Conservation (phyloP, 2,797 vertebrate species). For the Erithacus rubecula region DNA sequence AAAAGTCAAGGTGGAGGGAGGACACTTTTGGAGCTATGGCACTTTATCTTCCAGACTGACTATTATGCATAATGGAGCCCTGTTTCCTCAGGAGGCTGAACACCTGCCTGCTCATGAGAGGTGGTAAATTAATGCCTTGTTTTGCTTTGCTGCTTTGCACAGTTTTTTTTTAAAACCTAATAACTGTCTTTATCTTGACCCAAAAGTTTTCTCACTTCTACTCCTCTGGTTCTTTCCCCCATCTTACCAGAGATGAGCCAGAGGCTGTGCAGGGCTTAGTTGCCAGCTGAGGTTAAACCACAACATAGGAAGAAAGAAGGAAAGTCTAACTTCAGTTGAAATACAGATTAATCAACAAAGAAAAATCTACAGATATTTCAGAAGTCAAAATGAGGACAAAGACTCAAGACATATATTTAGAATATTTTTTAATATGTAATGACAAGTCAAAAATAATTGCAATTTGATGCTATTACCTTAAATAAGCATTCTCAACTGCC, state of each 20-base stretch:
- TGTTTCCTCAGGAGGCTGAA: too few species aligned
- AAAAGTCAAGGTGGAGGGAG: neutral
- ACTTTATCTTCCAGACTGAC: neutral
- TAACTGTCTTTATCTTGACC: neutral
- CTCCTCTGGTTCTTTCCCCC: neutral
- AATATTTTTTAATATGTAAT: neutral
- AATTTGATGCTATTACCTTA: neutral
- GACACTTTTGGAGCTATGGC: rapidly evolving
- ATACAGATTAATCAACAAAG: neutral
- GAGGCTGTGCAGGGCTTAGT: rapidly evolving
- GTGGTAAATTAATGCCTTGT: neutral
- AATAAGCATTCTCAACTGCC: neutral
- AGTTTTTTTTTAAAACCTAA: neutral
- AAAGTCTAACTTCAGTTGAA: neutral
- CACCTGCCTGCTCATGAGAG: neutral
- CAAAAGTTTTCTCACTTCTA: neutral
- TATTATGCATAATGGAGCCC: neutral
- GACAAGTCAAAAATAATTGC: neutral
- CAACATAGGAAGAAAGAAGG: neutral
- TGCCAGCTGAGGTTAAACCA: rapidly evolving
- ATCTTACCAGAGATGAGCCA: neutral
- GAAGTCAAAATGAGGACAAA: neutral
- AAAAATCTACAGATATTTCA: neutral
- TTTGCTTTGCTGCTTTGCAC: neutral
- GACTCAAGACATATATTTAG: neutral